These are phyloP conservation scores for Volucella inanis DNA, from an alignment of 2,888 invertebrate species.

Conservation along the genomic window DNA sequence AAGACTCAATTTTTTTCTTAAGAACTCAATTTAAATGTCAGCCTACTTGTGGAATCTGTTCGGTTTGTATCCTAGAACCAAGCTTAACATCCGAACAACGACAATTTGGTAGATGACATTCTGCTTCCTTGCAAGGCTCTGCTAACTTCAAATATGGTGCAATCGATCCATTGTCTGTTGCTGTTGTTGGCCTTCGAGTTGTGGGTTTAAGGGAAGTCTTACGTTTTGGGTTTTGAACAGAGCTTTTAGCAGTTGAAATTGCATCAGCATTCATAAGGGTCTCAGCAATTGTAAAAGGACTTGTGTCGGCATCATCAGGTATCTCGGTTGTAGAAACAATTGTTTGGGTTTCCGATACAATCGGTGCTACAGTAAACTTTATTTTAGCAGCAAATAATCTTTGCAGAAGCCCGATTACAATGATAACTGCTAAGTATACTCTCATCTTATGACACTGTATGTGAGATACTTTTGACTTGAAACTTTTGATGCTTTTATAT, in stretches of 20 bases:
- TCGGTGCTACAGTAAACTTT: background rate
- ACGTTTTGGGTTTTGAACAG: background rate
- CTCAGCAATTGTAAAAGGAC: background rate
- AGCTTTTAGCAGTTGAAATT: background rate
- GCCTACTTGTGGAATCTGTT: conserved; percentile 80
- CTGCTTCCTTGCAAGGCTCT: conserved; percentile 75
- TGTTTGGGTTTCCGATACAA: background rate
- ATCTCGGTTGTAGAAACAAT: background rate
- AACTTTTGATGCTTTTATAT: conserved; percentile 38
- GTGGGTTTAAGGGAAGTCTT: background rate
- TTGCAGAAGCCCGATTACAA: conserved; percentile 29
- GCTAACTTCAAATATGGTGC: conserved; percentile 65
- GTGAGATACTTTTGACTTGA: conserved; percentile 29
- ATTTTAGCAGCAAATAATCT: conserved; percentile 12
- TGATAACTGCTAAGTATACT: conserved; percentile 13
- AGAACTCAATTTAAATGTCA: background rate
- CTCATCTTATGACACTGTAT: conserved; percentile 50
- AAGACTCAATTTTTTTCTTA: background rate
- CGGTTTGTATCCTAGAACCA: conserved; percentile 76
- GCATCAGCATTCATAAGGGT: background rate
- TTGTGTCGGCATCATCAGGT: background rate
- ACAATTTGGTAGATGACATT: conserved; percentile 79
- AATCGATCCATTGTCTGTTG: background rate
- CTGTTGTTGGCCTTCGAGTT: background rate
- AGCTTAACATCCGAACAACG: conserved; percentile 79